Evolutionary conservation across 2,797 vertebrate genomes (phyloP).

Genomic region (Myotis findleyi): DNA sequence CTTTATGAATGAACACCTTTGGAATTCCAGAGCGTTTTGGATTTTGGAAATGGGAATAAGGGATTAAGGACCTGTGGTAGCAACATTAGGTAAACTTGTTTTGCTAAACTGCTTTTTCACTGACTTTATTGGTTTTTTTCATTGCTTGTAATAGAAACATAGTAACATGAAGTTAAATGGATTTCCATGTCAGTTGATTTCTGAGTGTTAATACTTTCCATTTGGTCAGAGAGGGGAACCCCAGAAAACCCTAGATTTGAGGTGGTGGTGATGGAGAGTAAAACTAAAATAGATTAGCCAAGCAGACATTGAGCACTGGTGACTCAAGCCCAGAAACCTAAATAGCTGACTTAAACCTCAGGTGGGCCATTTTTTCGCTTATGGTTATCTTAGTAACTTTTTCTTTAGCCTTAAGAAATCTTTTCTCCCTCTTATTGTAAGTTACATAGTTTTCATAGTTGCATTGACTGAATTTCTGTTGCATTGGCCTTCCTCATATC

Average conservation of each 20-base stretch:
- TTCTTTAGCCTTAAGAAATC: neutral
- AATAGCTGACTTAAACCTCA: conserved; percentile 20
- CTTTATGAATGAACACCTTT: neutral
- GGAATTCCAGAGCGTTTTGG: neutral
- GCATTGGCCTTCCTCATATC: neutral
- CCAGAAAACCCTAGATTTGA: conserved; percentile 35
- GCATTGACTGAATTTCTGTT: neutral
- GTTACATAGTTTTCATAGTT: neutral
- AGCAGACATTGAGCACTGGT: conserved; percentile 6
- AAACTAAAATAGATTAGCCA: conserved; percentile 55
- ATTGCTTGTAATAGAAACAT: neutral
- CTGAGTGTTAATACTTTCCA: conserved; percentile 63
- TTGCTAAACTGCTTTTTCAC: neutral
- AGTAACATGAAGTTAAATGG: neutral
- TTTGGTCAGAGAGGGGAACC: conserved; percentile 66
- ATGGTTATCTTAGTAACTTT: neutral
- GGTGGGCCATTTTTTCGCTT: neutral
- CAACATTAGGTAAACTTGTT: neutral
- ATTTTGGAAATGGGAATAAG: neutral
- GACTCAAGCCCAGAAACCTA: conserved; percentile 39
- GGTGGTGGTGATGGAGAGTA: no score
- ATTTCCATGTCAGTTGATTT: conserved; percentile 52
- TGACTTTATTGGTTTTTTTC: neutral
- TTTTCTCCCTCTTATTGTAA: neutral
- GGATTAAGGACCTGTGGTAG: neutral